These are phyloP conservation scores for Eupithecia vulgata DNA, from an alignment of 2,888 invertebrate species.

Conservation along the genomic window DNA sequence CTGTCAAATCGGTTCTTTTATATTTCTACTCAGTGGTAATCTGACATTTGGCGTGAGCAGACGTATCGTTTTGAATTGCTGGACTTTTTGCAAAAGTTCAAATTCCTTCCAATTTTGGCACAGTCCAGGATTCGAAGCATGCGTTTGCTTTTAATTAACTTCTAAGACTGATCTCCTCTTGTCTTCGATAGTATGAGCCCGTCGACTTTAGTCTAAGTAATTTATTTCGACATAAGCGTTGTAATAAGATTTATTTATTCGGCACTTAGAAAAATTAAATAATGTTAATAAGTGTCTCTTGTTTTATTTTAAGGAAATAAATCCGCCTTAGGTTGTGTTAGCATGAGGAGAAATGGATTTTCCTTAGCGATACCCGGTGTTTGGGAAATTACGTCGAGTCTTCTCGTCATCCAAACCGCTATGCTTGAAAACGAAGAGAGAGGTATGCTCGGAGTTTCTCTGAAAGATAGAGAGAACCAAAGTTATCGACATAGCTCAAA, in stretches of 20 bases:
- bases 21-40: slow-evolving; percentile 62
- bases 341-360: not conserved
- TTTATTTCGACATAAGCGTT: slow-evolving; percentile 69
- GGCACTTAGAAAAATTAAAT: slow-evolving; percentile 72
- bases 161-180: slow-evolving; percentile 71
- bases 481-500: too few relatives aligned
- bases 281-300: slow-evolving; percentile 48
- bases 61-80: slow-evolving; percentile 72
- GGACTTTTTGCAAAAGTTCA: slow-evolving; percentile 55
- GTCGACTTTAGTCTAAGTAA: slow-evolving; percentile 77
- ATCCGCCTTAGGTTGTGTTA: not conserved
- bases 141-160: slow-evolving; percentile 49
- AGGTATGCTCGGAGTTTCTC: too few relatives aligned
- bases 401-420: too few relatives aligned
- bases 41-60: slow-evolving; percentile 78
- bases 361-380: not conserved
- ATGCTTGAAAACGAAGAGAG: too few relatives aligned
- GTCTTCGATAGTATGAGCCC: slow-evolving; percentile 76
- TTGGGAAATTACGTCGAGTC: too few relatives aligned
- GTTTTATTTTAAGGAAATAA: slow-evolving; percentile 42
- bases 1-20: slow-evolving; percentile 40
- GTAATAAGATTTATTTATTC: slow-evolving; percentile 77
- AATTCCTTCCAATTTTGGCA: slow-evolving; percentile 47
- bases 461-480: too few relatives aligned
- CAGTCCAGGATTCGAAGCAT: slow-evolving; percentile 66